phyloP scores from a whole-genome alignment of 1,140 invertebrate species.

The Polypedilum pembai region DNA sequence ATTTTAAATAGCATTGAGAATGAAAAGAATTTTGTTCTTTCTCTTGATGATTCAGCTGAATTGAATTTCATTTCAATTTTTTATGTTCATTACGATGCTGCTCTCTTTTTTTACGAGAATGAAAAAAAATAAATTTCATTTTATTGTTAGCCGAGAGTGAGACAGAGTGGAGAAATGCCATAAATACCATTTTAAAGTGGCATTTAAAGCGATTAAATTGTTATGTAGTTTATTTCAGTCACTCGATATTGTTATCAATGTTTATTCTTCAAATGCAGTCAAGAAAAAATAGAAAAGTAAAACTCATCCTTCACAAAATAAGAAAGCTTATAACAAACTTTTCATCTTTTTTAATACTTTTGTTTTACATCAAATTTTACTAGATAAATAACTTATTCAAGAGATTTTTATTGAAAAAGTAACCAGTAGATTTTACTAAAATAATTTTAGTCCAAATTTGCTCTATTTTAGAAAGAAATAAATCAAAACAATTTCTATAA shows the following conservation, averaged over 20 bases:
- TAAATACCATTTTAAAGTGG: slow-evolving; percentile 15
- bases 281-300: too few species aligned
- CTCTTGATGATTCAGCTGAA: not conserved
- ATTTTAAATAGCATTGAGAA: too few species aligned
- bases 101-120: not conserved
- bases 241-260: slow-evolving; percentile 13
- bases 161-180: not conserved
- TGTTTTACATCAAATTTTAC: too few species aligned
- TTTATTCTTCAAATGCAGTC: not conserved
- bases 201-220: not conserved
- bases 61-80: slow-evolving; percentile 9
- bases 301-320: too few species aligned
- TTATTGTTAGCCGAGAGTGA: slow-evolving; percentile 5
- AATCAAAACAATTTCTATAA: too few species aligned
- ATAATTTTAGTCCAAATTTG: too few species aligned
- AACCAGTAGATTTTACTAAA: too few species aligned
- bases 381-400: too few species aligned
- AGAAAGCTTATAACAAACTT: too few species aligned
- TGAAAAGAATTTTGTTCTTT: not conserved
- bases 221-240: not conserved
- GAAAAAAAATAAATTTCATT: not conserved
- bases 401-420: too few species aligned
- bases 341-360: too few species aligned
- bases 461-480: too few species aligned
- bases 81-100: not conserved